Base-by-base conservation (phyloP, 2,113 vertebrate species). In the Halcyon senegalensis region DNA sequence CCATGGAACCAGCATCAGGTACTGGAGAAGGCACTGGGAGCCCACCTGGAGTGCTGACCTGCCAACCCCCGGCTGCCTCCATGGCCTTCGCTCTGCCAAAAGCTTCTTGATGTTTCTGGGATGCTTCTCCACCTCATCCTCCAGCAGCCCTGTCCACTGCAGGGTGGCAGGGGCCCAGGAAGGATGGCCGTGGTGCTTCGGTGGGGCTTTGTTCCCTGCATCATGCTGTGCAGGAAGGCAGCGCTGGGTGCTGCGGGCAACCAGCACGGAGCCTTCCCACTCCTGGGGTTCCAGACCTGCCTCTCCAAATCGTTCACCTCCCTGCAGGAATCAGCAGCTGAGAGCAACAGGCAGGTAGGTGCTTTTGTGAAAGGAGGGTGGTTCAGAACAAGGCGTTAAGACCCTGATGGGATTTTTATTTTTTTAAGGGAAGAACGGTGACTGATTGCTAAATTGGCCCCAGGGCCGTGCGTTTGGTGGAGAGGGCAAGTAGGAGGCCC, bases 381-480 rank as follows among this genome's bases (percentile, higher is more conserved):
- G 16, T 35, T 95, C 41, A 43, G 50, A 70, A 56, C 39, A 69
- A 15, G 23, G 56, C 10, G 8, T 35, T 21, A 44, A 46, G 15
- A 62, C 66, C 41, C 35, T 56, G 28, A 50, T 15, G 20, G 35
- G 33, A 39, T 46, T 59, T 60, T 2, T n/a, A 10, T 23, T 21
- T 51, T 46, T 39, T 53, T 5, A 64, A 27, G 13, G 24, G 11
- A 11, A 15, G n/a, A 73, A 7, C 2, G 21, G 43, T 9, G 50
- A 35, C 12, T n/a, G 64, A 35, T 63, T 62, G 62, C 24, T 64
- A 23, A 63, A 17, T 19, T 64, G 43, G 25, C 51, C 67, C 43
- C 18, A 1, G 79, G 12, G 43, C 0, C 0, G 5, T 11, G 25
- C 11, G 1, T 43, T 64, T 75, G 33, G 14, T 63, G 31, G 20